Percentiles rank a stretch among this genome's conserved stretches.
Conservation (phyloP, 2,888 invertebrate species). For the Mylabris sibirica region DNA sequence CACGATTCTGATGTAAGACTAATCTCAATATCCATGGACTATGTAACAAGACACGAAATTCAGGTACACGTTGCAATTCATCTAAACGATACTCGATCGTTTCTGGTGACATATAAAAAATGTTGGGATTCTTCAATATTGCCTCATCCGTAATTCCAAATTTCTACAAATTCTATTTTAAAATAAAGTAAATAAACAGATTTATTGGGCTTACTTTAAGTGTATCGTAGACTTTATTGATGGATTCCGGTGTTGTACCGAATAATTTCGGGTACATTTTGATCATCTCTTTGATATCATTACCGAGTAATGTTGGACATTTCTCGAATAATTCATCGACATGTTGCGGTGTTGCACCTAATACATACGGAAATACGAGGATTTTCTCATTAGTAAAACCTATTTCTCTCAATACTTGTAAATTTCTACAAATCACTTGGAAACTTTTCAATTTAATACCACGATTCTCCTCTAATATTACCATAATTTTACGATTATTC, state of each 20-base stretch:
- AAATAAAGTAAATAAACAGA: constrained; percentile 6
- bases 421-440: constrained; percentile 63
- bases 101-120: constrained; percentile 67
- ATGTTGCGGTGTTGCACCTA: constrained; percentile 68
- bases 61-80: constrained; percentile 66
- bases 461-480: constrained; percentile 56
- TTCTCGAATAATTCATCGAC: constrained; percentile 65
- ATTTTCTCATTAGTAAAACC: constrained; percentile 66
- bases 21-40: constrained; percentile 68
- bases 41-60: constrained; percentile 67
- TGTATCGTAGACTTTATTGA: constrained; percentile 65
- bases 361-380: constrained; percentile 67
- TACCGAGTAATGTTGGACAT: constrained; percentile 65
- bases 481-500: constrained; percentile 52
- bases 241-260: constrained; percentile 66
- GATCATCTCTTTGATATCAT: constrained; percentile 66
- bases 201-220: constrained; percentile 56
- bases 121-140: constrained; percentile 64
- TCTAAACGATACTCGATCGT: constrained; percentile 68
- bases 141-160: constrained; percentile 66
- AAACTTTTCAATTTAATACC: constrained; percentile 62
- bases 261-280: constrained; percentile 69
- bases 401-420: constrained; percentile 66
- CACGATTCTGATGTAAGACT: constrained; percentile 63
- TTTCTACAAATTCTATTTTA: constrained; percentile 55